Conservation (phyloP, 2,888 invertebrate species). For the Andrena dorsata region DNA sequence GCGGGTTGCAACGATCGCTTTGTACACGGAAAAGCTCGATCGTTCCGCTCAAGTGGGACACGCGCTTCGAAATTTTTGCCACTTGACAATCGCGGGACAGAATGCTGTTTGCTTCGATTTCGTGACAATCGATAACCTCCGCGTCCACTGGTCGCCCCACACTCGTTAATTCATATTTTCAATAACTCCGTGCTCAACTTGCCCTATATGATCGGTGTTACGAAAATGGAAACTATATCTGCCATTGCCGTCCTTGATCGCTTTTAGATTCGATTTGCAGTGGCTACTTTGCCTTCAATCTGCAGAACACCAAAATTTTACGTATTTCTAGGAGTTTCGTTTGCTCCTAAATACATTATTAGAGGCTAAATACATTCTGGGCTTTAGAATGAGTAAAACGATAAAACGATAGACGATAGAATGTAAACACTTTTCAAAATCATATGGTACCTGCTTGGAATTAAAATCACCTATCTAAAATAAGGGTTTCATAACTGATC, state of each 20-base stretch:
- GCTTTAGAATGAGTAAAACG: not conserved
- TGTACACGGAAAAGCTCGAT: conserved; percentile 26
- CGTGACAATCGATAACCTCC: conserved; percentile 45
- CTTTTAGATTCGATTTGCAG: not conserved
- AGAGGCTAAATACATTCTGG: too few relatives aligned
- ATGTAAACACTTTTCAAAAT: not conserved
- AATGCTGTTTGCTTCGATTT: conserved; percentile 45
- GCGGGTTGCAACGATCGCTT: not conserved
- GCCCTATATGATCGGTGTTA: conserved; percentile 26
- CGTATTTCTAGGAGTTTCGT: too few relatives aligned
- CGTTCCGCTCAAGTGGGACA: conserved; percentile 21
- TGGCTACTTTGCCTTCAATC: too few relatives aligned
- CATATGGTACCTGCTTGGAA: too few relatives aligned
- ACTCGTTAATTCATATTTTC: conserved; percentile 44
- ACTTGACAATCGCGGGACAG: conserved; percentile 34
- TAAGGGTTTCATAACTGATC: not conserved
- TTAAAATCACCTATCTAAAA: not conserved
- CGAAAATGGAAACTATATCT: conserved; percentile 4
- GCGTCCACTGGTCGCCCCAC: conserved; percentile 23
- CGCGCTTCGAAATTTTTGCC: conserved; percentile 29
- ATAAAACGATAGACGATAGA: not conserved
- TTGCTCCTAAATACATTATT: too few relatives aligned
- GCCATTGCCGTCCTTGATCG: conserved; percentile 20
- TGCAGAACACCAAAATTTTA: too few relatives aligned
- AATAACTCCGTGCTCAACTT: conserved; percentile 42